Evolutionary conservation across 1,140 invertebrate species (phyloP), one percentile per base, ranked within the genome.

Genomic region (Brevipalpus yothersi): DNA sequence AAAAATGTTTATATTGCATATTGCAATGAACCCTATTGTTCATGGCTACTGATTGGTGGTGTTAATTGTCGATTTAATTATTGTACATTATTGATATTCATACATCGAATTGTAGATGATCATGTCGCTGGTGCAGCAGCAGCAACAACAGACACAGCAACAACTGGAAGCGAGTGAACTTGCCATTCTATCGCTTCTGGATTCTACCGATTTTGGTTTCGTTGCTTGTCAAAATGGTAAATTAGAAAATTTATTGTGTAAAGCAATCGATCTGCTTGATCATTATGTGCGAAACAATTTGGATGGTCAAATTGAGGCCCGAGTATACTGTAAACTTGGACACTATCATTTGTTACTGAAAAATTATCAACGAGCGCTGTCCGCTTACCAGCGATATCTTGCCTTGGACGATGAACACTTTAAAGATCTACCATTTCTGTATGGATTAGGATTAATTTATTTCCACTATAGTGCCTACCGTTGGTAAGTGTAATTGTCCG

Each of bases 391-490:
- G 71, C 89, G 88, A 70, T 93, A 85, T 72, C 85, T 82, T 68
- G 61, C 67, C 23, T 61, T 69, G n/a, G 61, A 71, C 58, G 63
- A 67, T 45, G 83, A 87, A 63, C 82, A 88, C 19, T 43, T 41
- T 13, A 61, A 75, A 71, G 85, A 95, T 74, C 78, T 84, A 0
- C 75, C 81, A 39, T 92, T 92, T 71, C 75, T 95, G 11, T 97
- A 93, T 73, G 91, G 91, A 19, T 74, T 92, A 43, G 91, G 87
- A 10, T 75, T 96, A 5, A 87, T 90, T 53, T 96, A 95, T 72
- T 94, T 89, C 70, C 88, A 95, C 68, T 95, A 84, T 72, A 90
- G 91, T 72, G 83, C 85, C 58, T 93, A 84, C 73, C 81, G 86
- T 71, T 93, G 88, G 92, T 95, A 71, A 90, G 87, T 84, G 3